Percentiles rank a stretch among this genome's conserved stretches.
Conservation (phyloP, 2,113 vertebrate species). For the Gila orcuttii region DNA sequence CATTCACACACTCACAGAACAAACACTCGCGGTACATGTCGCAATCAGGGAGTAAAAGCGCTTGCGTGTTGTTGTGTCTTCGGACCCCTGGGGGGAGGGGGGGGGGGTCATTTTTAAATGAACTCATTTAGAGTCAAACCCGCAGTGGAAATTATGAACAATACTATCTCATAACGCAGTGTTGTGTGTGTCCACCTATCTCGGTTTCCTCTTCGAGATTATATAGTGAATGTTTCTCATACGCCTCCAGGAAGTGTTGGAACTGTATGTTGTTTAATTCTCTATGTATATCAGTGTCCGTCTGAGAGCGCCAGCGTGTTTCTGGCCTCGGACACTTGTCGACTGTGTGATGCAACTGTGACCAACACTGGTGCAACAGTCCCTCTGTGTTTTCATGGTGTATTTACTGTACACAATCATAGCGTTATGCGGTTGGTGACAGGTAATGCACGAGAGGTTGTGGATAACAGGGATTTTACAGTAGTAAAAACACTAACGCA, state of each 20-base stretch:
- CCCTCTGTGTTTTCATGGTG: neutral
- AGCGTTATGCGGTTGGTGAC: neutral
- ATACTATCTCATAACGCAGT: conserved; percentile 7
- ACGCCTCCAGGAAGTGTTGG: neutral
- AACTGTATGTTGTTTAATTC: neutral
- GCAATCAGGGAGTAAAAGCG: conserved; percentile 41
- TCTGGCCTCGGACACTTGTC: neutral
- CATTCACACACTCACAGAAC: neutral
- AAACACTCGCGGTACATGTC: conserved; percentile 4
- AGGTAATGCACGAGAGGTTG: neutral
- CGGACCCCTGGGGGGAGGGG: conserved; percentile 36
- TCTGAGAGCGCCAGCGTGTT: neutral
- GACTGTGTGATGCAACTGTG: conserved; percentile 24
- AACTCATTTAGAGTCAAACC: conserved; percentile 47
- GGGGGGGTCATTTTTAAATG: conserved; percentile 44
- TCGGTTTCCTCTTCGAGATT: neutral
- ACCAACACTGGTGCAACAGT: conserved; percentile 9
- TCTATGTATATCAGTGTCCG: neutral
- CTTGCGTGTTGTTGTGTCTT: conserved; percentile 45
- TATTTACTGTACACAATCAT: neutral
- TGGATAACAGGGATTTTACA: neutral
- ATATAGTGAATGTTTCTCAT: neutral
- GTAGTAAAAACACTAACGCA: neutral
- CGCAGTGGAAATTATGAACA: conserved; percentile 39
- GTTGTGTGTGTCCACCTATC: conserved; percentile 1